Evolutionary conservation across 2,888 invertebrate species (phyloP).

Genomic region (Cheilosia urbana): DNA sequence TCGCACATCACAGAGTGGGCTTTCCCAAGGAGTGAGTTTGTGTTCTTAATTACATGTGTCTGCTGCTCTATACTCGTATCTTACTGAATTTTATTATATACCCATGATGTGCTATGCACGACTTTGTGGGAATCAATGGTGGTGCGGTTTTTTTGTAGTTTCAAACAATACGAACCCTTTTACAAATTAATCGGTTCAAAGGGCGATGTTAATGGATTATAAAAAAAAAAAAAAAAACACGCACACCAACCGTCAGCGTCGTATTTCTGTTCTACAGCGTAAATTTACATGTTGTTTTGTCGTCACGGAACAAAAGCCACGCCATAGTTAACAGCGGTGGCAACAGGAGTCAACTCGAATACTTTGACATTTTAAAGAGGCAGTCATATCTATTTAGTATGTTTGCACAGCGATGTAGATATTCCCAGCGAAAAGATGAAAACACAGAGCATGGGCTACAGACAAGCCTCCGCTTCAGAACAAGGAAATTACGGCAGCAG

Average conservation of each 20-base stretch:
- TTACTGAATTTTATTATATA: slow-evolving; percentile 25
- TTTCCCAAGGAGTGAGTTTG: slow-evolving; percentile 5
- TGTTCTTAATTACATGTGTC: slow-evolving; percentile 36
- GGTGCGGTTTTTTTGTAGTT: not conserved
- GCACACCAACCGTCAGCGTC: not conserved
- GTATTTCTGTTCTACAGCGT: not conserved
- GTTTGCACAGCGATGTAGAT: not conserved
- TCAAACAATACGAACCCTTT: slow-evolving; percentile 14
- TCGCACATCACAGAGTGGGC: not conserved
- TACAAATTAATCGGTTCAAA: slow-evolving; percentile 38
- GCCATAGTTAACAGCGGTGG: slow-evolving; percentile 25
- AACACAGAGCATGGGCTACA: slow-evolving; percentile 9
- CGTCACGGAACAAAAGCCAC: slow-evolving; percentile 25
- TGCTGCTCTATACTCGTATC: not conserved
- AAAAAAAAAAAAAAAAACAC: not conserved
- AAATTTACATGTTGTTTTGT: slow-evolving; percentile 23
- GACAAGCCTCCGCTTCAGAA: not conserved
- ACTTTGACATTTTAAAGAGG: slow-evolving; percentile 48
- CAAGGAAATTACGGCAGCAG: slow-evolving; percentile 19
- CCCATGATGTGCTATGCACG: not conserved
- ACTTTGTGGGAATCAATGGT: slow-evolving; percentile 13
- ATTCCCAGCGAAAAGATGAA: not conserved
- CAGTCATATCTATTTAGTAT: slow-evolving; percentile 20
- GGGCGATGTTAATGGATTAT: slow-evolving; percentile 44
- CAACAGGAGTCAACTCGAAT: slow-evolving; percentile 43